phyloP scores from a whole-genome alignment of 1,140 invertebrate genomes.

The Drosophila burlai region DNA sequence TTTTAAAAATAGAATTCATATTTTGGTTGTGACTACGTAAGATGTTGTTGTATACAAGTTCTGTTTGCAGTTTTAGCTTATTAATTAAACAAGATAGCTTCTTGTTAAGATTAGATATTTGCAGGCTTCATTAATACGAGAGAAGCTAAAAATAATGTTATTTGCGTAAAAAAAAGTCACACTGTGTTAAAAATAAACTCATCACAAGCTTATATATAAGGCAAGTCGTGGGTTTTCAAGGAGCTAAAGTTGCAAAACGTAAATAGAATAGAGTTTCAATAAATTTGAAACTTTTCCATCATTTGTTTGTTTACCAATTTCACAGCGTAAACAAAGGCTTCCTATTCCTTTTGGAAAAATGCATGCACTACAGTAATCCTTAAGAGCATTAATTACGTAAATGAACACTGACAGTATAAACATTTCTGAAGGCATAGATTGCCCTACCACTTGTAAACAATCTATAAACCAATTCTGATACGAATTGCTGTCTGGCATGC shows the following conservation, averaged over 20 bases:
- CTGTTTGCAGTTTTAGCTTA: not conserved
- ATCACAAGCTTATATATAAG: too few relatives aligned
- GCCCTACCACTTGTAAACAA: constrained; percentile 25
- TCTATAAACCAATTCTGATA: constrained; percentile 16
- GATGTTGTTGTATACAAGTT: not conserved
- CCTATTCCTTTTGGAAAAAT: not conserved
- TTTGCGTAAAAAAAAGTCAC: not conserved
- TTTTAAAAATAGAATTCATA: not conserved
- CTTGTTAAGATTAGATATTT: constrained; percentile 5
- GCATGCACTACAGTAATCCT: not conserved
- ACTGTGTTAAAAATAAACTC: constrained; percentile 6
- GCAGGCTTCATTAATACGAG: not conserved
- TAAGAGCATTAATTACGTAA: constrained; percentile 33
- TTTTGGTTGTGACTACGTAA: constrained; percentile 4
- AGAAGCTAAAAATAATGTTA: constrained; percentile 3
- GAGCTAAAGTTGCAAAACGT: not conserved
- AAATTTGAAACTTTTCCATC: not conserved
- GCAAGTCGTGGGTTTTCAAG: not conserved
- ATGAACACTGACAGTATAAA: constrained; percentile 16
- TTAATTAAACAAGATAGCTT: constrained; percentile 9
- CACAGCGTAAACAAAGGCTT: constrained; percentile 6
- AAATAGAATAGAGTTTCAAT: not conserved
- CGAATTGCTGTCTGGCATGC: constrained; percentile 28
- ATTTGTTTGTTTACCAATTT: constrained; percentile 23
- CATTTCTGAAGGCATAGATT: constrained; percentile 19